phyloP scores from a whole-genome alignment of 1,140 invertebrate species.

The Plutomurus gul region DNA sequence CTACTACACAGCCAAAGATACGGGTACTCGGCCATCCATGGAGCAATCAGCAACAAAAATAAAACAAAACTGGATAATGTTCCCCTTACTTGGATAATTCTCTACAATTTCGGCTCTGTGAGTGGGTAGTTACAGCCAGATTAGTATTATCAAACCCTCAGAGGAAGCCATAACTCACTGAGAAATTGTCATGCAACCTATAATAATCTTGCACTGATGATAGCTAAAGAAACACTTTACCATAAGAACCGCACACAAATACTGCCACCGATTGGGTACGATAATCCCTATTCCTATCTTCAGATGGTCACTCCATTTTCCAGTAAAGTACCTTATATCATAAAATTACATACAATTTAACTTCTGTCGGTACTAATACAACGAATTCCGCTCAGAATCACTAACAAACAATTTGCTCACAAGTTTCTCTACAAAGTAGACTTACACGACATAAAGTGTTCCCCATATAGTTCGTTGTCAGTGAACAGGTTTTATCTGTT shows the following conservation, averaged over 20 bases:
- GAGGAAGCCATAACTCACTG: constrained; percentile 52
- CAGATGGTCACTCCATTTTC: too few species aligned
- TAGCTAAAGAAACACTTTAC: constrained; percentile 19
- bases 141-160: constrained; percentile 40
- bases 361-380: too few species aligned
- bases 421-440: too few species aligned
- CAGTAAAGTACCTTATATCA: too few species aligned
- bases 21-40: neutral
- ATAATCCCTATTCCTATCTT: neutral
- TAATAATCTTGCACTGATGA: constrained; percentile 43
- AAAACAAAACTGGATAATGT: constrained; percentile 14
- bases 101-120: neutral
- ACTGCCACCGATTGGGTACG: neutral
- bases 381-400: too few species aligned
- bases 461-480: too few species aligned
- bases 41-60: neutral
- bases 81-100: neutral
- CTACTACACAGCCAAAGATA: neutral
- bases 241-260: neutral
- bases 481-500: too few species aligned
- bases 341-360: too few species aligned
- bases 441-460: too few species aligned
- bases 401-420: too few species aligned
- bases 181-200: constrained; percentile 38
- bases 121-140: constrained; percentile 15